phyloP scores from a whole-genome alignment of 2,113 vertebrate species.

The Hylia prasina region DNA sequence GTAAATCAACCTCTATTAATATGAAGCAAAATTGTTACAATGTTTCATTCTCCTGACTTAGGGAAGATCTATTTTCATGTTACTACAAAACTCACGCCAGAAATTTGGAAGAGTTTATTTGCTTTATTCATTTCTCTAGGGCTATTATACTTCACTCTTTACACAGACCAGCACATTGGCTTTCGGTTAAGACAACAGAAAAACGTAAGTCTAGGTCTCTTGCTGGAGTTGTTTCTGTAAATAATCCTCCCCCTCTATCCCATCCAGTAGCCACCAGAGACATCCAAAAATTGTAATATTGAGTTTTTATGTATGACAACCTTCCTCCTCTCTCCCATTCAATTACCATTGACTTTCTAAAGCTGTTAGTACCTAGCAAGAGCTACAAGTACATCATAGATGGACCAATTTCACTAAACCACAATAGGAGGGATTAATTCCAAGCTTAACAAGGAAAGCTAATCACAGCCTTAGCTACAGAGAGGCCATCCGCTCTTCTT shows the following conservation, averaged over 20 bases:
- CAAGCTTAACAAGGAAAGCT: neutral
- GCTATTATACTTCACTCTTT: neutral
- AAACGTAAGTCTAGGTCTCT: neutral
- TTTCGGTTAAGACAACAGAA: constrained; percentile 16
- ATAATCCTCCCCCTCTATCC: neutral
- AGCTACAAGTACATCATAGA: neutral
- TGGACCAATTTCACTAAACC: neutral
- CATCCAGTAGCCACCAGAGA: neutral
- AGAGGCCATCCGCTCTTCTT: neutral
- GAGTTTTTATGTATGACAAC: neutral
- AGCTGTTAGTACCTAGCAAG: neutral
- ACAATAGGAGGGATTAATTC: neutral
- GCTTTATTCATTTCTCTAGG: neutral
- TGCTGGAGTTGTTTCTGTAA: neutral
- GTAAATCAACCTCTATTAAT: neutral
- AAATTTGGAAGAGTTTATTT: neutral
- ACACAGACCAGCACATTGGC: neutral
- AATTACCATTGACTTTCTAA: neutral
- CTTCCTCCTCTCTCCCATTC: neutral
- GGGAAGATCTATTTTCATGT: neutral
- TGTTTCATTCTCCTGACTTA: neutral
- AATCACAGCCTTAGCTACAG: neutral
- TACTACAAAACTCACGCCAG: neutral
- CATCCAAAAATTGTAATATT: neutral
- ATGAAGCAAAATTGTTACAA: neutral